These are phyloP conservation scores for Smutsia gigantea DNA, from an alignment of 2,797 vertebrate species.

Conservation along the genomic window DNA sequence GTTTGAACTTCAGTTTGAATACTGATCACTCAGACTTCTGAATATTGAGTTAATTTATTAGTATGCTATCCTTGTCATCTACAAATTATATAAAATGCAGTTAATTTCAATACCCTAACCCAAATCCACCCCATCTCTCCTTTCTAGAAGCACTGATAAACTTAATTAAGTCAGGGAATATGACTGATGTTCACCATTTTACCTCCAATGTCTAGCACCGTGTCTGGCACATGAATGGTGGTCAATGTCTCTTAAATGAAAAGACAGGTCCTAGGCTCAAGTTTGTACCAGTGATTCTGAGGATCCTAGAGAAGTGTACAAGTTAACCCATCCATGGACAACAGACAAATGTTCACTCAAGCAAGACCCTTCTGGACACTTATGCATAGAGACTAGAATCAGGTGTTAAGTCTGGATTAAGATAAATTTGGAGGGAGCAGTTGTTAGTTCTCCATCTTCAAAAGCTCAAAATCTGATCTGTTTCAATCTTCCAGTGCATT, in stretches of 20 bases:
- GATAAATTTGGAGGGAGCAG: neutral
- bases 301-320: neutral
- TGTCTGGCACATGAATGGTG: neutral
- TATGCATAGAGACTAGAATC: neutral
- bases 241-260: neutral
- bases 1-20: neutral
- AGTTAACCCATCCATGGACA: neutral
- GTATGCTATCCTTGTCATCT: neutral
- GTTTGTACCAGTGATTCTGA: neutral
- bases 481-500: neutral
- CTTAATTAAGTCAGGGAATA: neutral
- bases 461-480: neutral
- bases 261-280: neutral
- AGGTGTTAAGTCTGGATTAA: neutral
- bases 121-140: neutral
- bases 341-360: neutral
- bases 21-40: neutral
- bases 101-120: neutral
- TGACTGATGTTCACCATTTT: neutral
- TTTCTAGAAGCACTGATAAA: neutral
- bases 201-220: neutral
- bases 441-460: neutral
- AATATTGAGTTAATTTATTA: neutral
- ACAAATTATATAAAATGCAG: neutral
- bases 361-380: neutral